A percentile compares a stretch with the other conserved stretches of the same genome.
Evolutionary conservation across 1,140 invertebrate species (phyloP).

Genomic region (Papilio dardanus): DNA sequence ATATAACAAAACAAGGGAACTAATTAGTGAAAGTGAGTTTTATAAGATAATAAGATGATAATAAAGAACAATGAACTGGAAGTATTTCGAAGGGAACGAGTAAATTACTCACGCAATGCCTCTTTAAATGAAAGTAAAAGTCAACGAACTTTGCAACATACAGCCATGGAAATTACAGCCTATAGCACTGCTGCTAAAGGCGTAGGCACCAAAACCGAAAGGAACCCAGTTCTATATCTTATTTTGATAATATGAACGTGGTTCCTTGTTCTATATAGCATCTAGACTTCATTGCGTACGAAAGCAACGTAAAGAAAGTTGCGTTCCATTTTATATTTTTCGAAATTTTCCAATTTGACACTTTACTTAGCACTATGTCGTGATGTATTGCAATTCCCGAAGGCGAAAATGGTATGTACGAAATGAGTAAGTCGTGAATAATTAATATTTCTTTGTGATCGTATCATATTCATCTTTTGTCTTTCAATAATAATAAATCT

Average conservation of each 20-base stretch:
- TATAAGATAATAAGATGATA: constrained; percentile 20
- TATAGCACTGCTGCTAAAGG: background rate
- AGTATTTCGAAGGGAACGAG: constrained; percentile 15
- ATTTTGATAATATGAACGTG: background rate
- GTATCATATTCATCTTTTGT: constrained; percentile 11
- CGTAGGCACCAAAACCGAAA: background rate
- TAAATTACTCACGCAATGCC: constrained; percentile 34
- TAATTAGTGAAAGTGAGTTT: background rate
- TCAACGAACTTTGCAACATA: constrained; percentile 54
- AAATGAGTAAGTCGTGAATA: background rate
- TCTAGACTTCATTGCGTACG: too few species aligned
- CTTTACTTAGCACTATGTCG: background rate
- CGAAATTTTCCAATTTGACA: background rate
- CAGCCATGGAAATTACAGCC: constrained; percentile 36
- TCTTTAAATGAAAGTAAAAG: constrained; percentile 60
- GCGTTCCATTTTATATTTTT: background rate
- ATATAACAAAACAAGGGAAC: constrained; percentile 31
- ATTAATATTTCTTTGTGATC: constrained; percentile 5
- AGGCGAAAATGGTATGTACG: background rate
- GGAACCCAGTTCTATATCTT: background rate
- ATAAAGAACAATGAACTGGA: constrained; percentile 19
- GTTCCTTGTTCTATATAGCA: too few species aligned
- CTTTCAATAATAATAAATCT: constrained; percentile 17
- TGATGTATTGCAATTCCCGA: background rate
- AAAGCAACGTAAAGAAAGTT: too few species aligned